phyloP scores from a whole-genome alignment of 2,797 vertebrate genomes.

The Buphagus erythrorhynchus region DNA sequence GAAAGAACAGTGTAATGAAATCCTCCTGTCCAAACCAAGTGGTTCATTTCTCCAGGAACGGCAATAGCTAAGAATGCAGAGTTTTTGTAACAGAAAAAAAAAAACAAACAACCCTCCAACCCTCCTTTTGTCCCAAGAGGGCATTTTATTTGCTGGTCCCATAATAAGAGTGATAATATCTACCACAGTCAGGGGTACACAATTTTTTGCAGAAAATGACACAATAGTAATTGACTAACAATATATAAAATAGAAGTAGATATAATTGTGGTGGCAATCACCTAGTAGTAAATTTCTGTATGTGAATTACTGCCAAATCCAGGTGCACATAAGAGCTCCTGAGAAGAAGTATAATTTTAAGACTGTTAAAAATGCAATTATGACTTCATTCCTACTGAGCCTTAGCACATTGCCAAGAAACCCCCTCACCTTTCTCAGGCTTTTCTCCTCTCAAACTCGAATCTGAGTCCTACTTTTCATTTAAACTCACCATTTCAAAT shows the following conservation, averaged over 20 bases:
- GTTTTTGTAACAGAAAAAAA: neutral
- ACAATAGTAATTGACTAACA: neutral
- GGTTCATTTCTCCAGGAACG: neutral
- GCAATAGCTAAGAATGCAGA: neutral
- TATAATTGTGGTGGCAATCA: neutral
- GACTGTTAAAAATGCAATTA: neutral
- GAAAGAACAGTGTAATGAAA: neutral
- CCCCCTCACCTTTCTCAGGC: fast-evolving
- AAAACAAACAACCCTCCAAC: neutral
- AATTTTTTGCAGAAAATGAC: neutral
- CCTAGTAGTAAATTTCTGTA: neutral
- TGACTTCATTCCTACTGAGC: neutral
- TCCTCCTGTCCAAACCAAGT: neutral
- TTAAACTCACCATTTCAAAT: neutral
- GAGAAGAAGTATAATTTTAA: neutral
- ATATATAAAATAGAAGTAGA: neutral
- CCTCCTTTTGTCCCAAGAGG: neutral
- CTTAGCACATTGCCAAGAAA: neutral
- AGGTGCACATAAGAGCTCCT: neutral
- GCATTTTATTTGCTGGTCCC: neutral
- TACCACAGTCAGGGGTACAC: fast-evolving
- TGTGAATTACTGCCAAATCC: neutral
- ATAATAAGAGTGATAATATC: neutral
- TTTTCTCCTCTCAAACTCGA: neutral
- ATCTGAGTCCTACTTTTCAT: neutral